These are phyloP conservation scores for Sebastes aleutianus DNA, from an alignment of 2,797 vertebrate species.

Conservation along the genomic window DNA sequence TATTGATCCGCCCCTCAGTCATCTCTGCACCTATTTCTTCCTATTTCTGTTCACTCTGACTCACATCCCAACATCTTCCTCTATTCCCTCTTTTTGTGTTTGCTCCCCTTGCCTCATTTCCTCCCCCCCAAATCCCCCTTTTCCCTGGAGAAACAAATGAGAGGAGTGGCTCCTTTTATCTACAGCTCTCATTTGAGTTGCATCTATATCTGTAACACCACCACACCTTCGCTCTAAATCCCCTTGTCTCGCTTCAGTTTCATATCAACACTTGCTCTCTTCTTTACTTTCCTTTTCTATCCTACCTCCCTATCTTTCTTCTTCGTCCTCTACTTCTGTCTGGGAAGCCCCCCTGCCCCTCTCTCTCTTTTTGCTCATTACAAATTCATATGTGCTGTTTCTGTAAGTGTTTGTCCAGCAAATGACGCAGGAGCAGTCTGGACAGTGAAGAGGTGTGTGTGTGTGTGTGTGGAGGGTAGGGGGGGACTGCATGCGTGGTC, in stretches of 20 bases:
- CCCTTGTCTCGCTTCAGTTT: background rate
- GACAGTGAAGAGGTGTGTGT: slow-evolving; percentile 27
- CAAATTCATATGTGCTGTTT: slow-evolving; percentile 51
- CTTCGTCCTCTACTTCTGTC: background rate
- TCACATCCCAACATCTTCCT: slow-evolving; percentile 14
- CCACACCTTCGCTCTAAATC: background rate
- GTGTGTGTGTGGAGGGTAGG: background rate
- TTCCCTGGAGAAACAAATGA: background rate
- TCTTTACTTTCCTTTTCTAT: background rate
- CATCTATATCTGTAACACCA: background rate
- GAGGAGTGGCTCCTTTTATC: slow-evolving; percentile 19
- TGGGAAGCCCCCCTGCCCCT: background rate
- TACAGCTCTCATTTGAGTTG: slow-evolving; percentile 23
- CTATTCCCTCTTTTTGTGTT: background rate
- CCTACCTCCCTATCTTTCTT: background rate
- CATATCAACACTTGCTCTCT: background rate
- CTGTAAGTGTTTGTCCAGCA: slow-evolving; percentile 42
- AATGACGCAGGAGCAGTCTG: slow-evolving; percentile 57
- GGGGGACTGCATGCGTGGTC: slow-evolving; percentile 37
- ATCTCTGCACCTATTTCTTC: slow-evolving; percentile 41
- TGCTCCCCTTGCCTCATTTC: background rate
- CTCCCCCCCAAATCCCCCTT: background rate
- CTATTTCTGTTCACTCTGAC: slow-evolving; percentile 18
- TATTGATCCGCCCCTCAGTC: slow-evolving; percentile 61
- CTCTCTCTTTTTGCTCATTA: slow-evolving; percentile 20